Evolutionary conservation across 2,113 vertebrate species (phyloP).

Genomic region (Leucosticte australis): DNA sequence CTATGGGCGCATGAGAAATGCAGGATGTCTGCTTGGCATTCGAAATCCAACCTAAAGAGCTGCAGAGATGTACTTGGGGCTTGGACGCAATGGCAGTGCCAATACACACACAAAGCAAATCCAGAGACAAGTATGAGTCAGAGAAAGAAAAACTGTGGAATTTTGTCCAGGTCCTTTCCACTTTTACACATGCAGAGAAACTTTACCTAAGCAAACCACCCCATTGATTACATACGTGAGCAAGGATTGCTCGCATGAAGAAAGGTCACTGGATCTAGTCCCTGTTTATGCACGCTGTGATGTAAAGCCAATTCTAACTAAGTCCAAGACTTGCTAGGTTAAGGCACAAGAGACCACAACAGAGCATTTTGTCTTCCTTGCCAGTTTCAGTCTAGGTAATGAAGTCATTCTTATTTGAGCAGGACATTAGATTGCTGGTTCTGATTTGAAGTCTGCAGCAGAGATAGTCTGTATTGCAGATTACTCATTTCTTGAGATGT

Average conservation of each 20-base stretch:
- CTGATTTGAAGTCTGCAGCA: not conserved
- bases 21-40: slow-evolving; percentile 12
- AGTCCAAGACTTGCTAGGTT: not conserved
- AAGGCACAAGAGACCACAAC: slow-evolving; percentile 26
- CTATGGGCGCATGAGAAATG: not conserved
- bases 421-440: not conserved
- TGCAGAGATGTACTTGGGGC: slow-evolving; percentile 45
- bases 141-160: slow-evolving; percentile 37
- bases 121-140: slow-evolving; percentile 59
- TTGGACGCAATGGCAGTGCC: slow-evolving; percentile 8
- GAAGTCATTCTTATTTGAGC: slow-evolving; percentile 30
- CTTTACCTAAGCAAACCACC: slow-evolving; percentile 30
- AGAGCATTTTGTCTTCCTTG: not conserved
- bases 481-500: not conserved
- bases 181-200: not conserved
- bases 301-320: not conserved
- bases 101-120: slow-evolving; percentile 55
- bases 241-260: not conserved
- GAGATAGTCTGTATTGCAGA: not conserved
- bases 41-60: slow-evolving; percentile 13
- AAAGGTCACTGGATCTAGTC: slow-evolving; percentile 24
- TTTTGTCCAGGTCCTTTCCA: slow-evolving; percentile 37
- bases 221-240: slow-evolving; percentile 13
- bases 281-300: not conserved
- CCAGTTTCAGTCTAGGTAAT: slow-evolving; percentile 30